Evolutionary conservation across 2,113 vertebrate species (phyloP), one percentile per base, ranked within the genome.

Genomic region (Hippolais icterina): DNA sequence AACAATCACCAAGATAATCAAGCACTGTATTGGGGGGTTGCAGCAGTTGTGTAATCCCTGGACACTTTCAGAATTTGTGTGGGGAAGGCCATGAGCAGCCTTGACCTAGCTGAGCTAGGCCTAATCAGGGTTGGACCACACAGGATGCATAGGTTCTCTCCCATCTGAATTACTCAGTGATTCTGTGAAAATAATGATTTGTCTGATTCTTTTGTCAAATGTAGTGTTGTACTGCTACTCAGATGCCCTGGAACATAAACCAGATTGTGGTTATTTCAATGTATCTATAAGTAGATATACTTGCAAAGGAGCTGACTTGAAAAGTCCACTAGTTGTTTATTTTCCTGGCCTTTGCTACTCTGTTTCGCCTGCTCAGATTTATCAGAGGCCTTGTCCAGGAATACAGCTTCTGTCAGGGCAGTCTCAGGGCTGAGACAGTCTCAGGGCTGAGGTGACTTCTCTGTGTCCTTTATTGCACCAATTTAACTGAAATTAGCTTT

Each of bases 191-290:
- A 85, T 37, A 49, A 37, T 23, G 5, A 23, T 77, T 47, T 85
- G 1, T 69, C 9, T 37, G 24, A 41, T 47, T 70, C 11, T 39
- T 75, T 19, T 41, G 20, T 37, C 0, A 0, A 60, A 11, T 1
- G 3, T 3, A 5, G 31, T 21, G 18, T 37, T 83, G 35, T 28
- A 11, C 50, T n/a, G 22, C 49, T 65, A 0, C 60, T 53, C 28
- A n/a, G 13, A n/a, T 49, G 11, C 16, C 12, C 10, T 15, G 21
- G 44, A 82, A 37, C 7, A 20, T 12, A 15, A 49, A 79, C 0
- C 3, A 31, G 23, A 6, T 17, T 81, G 12, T 71, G 25, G 28
- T 71, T 57, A 16, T 71, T 78, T 49, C n/a, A 52, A 6, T 44
- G 4, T 61, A 17, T 52, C 13, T 54, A 0, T 27, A 4, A 39